These are phyloP conservation scores for Antheraea mylitta DNA, from an alignment of 1,140 invertebrate species.

Conservation along the genomic window DNA sequence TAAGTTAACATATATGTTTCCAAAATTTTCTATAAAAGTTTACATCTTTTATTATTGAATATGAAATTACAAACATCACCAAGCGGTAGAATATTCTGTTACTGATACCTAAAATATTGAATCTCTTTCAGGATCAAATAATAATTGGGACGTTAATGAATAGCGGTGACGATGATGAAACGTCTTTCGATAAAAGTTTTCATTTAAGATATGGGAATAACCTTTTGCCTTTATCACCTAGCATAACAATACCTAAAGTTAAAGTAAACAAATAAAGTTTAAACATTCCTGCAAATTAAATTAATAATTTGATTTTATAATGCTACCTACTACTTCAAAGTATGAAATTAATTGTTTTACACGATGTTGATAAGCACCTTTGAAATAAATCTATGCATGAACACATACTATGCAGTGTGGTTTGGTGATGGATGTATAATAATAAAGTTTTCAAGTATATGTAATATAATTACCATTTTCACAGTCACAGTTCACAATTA, in stretches of 20 bases:
- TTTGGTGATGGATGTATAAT: background rate
- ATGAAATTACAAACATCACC: background rate
- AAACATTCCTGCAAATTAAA: background rate
- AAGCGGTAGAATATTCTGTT: background rate
- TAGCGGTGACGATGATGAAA: conserved; percentile 19
- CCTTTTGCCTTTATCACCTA: conserved; percentile 73
- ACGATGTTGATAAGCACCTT: background rate
- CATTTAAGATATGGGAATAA: conserved; percentile 78
- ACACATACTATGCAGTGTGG: background rate
- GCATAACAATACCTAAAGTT: conserved; percentile 75
- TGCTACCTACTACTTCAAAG: background rate
- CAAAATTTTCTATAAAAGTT: conserved; percentile 14
- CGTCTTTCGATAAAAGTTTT: conserved; percentile 66
- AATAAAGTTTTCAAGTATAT: background rate
- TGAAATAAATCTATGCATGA: background rate
- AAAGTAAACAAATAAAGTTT: conserved; percentile 22
- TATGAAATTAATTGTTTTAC: background rate
- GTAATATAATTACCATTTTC: background rate
- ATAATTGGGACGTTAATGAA: conserved; percentile 44
- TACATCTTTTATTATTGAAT: no score
- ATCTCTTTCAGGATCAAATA: conserved; percentile 57
- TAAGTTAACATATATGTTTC: conserved; percentile 46
- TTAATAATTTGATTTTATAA: background rate
- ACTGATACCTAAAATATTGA: conserved; percentile 17
- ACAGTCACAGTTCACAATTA: background rate